Evolutionary conservation across 2,797 vertebrate genomes (phyloP), one percentile per base, ranked within the genome.

Genomic region (Choloepus didactylus): DNA sequence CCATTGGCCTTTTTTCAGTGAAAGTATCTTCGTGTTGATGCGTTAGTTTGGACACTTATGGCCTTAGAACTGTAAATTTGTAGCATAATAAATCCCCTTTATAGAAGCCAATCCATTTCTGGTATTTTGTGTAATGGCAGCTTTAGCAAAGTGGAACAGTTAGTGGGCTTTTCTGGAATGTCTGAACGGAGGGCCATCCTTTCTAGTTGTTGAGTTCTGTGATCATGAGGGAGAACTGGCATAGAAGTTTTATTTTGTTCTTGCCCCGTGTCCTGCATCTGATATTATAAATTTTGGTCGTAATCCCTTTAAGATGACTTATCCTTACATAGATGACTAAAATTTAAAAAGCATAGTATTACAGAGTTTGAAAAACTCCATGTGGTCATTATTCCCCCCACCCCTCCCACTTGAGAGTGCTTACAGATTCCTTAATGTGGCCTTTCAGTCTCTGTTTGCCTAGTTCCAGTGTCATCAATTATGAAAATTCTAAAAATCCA

Each of bases 161-260:
- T n/a, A 62, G 23, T 49, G 67, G 16, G 76, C 77, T 56, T 87
- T 62, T 56, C 29, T 62, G 75, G 60, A 66, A 31, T 62, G 21
- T 27, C 46, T 79, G 46, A 64, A 23, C 11, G 70, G 27, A 59
- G 64, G 25, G 27, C 15, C 5, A 1, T 35, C 35, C 29, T 91
- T 83, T 72, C 31, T 88, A 73, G 77, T 95, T 31, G 18, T 69
- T 18, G 41, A 29, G 67, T 44, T 85, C 90, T 69, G 23, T 76
- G 49, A 41, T 69, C 9, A 3, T 46, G 46, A 62, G 46, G 72
- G 25, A 82, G 87, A 82, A n/a, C 41, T 69, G 10, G 35, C 18
- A 23, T 64, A 70, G 62, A 77, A 88, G 69, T 87, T 69, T 23
- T 9, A 9, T 64, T 88, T 88, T 87, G 23, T 89, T 91, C 21